Conservation (phyloP, 2,888 invertebrate species). For the Augochlorella aurata region DNA sequence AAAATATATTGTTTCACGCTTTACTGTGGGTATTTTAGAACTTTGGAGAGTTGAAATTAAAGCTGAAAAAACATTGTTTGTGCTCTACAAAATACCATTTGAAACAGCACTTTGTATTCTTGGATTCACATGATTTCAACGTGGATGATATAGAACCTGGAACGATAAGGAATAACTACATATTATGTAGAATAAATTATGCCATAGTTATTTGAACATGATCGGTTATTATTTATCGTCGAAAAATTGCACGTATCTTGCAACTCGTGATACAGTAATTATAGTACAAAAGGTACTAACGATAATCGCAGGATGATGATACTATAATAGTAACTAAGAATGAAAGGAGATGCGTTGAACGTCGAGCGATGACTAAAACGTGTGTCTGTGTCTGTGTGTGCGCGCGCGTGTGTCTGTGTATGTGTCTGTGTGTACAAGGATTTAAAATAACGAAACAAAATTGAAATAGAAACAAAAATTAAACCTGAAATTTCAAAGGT, state of each 20-base stretch:
- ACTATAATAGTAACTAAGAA: slow-evolving; percentile 29
- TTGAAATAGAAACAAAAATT: background rate
- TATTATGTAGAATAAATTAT: slow-evolving; percentile 23
- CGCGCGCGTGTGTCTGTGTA: slow-evolving; percentile 39
- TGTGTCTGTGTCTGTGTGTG: slow-evolving; percentile 37
- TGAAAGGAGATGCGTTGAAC: slow-evolving; percentile 59
- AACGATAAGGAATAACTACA: background rate
- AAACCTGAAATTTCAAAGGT: slow-evolving; percentile 56
- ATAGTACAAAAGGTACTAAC: slow-evolving; percentile 79
- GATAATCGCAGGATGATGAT: slow-evolving; percentile 73
- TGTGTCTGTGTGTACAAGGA: background rate
- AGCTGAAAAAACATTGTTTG: background rate
- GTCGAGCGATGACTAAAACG: slow-evolving; percentile 51
- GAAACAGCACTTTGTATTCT: no score
- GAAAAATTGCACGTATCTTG: slow-evolving; percentile 78
- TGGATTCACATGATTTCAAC: background rate
- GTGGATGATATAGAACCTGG: background rate
- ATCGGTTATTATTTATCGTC: slow-evolving; percentile 80
- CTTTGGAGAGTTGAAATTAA: background rate
- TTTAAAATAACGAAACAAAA: background rate
- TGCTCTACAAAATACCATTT: no score
- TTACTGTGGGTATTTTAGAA: background rate
- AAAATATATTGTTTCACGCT: background rate
- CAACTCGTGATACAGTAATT: slow-evolving; percentile 78
- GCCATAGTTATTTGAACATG: slow-evolving; percentile 73